Conservation (phyloP, 2,113 vertebrate species). For the Rhea pennata region DNA sequence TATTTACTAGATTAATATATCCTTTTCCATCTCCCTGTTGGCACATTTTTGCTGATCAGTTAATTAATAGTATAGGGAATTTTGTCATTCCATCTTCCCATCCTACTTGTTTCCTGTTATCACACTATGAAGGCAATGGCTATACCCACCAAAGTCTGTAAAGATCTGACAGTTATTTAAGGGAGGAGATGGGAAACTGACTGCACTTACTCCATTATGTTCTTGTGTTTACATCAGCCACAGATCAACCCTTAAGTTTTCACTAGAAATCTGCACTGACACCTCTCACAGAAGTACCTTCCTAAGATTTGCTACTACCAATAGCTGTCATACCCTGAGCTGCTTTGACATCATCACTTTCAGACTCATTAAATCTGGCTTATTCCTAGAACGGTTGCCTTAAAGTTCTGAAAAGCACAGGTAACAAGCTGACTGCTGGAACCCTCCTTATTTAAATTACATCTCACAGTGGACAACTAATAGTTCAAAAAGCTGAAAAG, state of each 20-base stretch:
- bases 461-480: not conserved
- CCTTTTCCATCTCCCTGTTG: not conserved
- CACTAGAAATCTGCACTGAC: not conserved
- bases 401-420: not conserved
- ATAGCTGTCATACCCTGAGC: not conserved
- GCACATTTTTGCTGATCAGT: not conserved
- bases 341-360: not conserved
- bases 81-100: not conserved
- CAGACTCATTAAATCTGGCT: not conserved
- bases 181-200: not conserved
- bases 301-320: not conserved
- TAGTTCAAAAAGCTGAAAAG: not conserved
- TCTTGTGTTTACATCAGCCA: not conserved
- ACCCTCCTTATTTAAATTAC: not conserved
- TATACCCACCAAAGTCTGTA: not conserved
- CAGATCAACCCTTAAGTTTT: not conserved
- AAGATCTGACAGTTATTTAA: not conserved
- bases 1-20: not conserved
- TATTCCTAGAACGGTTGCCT: fast-evolving
- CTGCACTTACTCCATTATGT: not conserved
- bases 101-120: not conserved
- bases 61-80: not conserved
- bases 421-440: not conserved
- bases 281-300: not conserved
- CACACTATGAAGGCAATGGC: not conserved